Base-by-base conservation (phyloP, 2,113 vertebrate genomes). In the Maccullochella peelii region DNA sequence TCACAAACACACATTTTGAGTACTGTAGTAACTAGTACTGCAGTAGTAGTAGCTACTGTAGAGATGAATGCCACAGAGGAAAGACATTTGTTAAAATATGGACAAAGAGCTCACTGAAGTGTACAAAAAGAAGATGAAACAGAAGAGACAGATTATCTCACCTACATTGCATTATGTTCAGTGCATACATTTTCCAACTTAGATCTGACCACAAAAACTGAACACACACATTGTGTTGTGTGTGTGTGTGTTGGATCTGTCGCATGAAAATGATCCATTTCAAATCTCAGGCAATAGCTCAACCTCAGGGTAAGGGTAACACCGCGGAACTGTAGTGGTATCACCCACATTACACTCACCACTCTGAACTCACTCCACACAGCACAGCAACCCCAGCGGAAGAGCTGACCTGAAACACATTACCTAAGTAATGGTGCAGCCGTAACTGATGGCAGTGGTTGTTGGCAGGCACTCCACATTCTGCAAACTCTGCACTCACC, bases 401-500 rank as follows among this genome's bases (percentile, higher is more conserved):
- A 67, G 83, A 92, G 50, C 84, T 88, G 86, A 87, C 88, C 86
- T 79, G 73, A 89, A 84, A 89, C 82, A 77, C 83, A 88, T 90
- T 83, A 88, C 78, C 77, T 76, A 77, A 77, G 77, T 86, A 85
- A 83, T 84, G 79, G 81, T 65, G 47, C 88, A 71, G 42, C 71
- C 30, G 11, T 90, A 90, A 90, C 70, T 88, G 87, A 90, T 88
- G 77, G 73, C 79, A 18, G 69, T 61, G 47, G 83, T 65, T 84
- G 79, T 75, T 88, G 77, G 87, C 87, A 85, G 83, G 30, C 81
- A 62, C 72, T 83, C 47, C 72, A 81, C 79, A 61, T 90, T 90
- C 63, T 84, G 84, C 84, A 82, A 89, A 83, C 63, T 75, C 85
- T 77, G 76, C 80, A 76, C 69, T 81, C 76, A 59, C 79, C 50